A percentile compares a stretch with the other conserved stretches of the same genome.
These are phyloP conservation scores for Cacoxenus indagator DNA, from an alignment of 2,888 invertebrate genomes.

Conservation along the genomic window DNA sequence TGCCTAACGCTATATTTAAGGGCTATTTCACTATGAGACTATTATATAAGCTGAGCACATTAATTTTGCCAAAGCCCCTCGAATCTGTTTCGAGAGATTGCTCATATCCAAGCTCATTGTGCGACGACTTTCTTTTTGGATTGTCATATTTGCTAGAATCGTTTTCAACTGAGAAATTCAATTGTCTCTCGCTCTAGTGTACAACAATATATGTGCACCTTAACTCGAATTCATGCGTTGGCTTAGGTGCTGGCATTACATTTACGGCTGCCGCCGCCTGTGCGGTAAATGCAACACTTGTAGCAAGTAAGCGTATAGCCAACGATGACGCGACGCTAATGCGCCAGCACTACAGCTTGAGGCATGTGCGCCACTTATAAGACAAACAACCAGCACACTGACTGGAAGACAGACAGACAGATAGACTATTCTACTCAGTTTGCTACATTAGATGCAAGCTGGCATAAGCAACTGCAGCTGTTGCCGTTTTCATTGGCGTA, in stretches of 20 bases:
- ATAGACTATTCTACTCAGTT: background rate
- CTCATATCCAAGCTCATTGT: background rate
- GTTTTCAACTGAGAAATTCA: constrained; percentile 43
- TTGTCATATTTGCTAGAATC: constrained; percentile 59
- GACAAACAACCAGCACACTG: background rate
- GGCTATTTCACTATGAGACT: no score
- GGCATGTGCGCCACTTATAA: background rate
- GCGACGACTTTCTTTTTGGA: constrained; percentile 39
- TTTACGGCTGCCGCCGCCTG: constrained; percentile 41
- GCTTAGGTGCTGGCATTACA: no score
- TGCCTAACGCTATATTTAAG: no score
- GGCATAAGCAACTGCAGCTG: constrained; percentile 1
- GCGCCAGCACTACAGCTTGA: background rate
- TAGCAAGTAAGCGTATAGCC: background rate
- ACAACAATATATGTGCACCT: constrained; percentile 41
- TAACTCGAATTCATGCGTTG: constrained; percentile 29
- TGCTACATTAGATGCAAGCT: background rate
- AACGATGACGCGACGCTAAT: background rate
- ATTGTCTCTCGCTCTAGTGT: constrained; percentile 34
- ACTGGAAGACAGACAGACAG: background rate
- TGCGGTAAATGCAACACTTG: background rate
- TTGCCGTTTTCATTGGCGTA: background rate
- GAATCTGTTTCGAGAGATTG: no score
- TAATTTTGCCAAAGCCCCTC: no score
- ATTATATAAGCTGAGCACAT: no score